Evolutionary conservation across 1,140 invertebrate genomes (phyloP), one percentile per base, ranked within the genome.

Genomic region (Glomeris maerens): DNA sequence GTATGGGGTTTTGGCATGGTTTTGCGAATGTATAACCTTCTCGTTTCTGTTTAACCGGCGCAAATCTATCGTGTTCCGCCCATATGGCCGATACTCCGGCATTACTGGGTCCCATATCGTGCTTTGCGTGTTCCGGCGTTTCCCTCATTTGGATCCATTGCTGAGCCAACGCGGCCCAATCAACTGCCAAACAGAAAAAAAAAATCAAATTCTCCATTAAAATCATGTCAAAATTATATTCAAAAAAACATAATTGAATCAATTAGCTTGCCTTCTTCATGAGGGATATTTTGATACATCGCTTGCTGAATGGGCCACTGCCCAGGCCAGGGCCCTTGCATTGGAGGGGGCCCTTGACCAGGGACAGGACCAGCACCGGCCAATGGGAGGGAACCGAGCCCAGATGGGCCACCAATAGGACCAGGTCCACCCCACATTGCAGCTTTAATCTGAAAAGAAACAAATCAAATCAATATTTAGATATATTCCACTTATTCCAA

Each of bases 131-230:
- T 28, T 38, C 26, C 21, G 57, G 53, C 39, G 58, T 62, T 64
- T 91, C 87, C 62, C 92, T 91, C 86, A 94, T 93, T 62, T 85
- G 83, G 54, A 96, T 96, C 92, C 92, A 95, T 77, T 95, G 90
- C 61, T 95, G 91, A 17, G 92, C 91, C 55, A 96, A 67, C 47
- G 84, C 79, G 27, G 89, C 91, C 91, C 92, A 95, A 67, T 96
- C 91, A 47, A 95, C 91, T 77, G 61, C 26, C 66, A 65, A 57
- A 56, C 51, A 44, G 44, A 52, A 49, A 46, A 44, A 49, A 45
- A 36, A 36, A 36, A 36, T 36, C 17, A 36, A 36, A 36, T 36
- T 41, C 27, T 13, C 47, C 21, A 52, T 26, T 28, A 50, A 53
- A 14, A 40, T 21, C 14, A n/a, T 7, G 10, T 14, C 3, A 53